These are phyloP conservation scores for Lamellibrachia luymesi DNA, from an alignment of 1,140 invertebrate genomes.

Conservation along the genomic window DNA sequence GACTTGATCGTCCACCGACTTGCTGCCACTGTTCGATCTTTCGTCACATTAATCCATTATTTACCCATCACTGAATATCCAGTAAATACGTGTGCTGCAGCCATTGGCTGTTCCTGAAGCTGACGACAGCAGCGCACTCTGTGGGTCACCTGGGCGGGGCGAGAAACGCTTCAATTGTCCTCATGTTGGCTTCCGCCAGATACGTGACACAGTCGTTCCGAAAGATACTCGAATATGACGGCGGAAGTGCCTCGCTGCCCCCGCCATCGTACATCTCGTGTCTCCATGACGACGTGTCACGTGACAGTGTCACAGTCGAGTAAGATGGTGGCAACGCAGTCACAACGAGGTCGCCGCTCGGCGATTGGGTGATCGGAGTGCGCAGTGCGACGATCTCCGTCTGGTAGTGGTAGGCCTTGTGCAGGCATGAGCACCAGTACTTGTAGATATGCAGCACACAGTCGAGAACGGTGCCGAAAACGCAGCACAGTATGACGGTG, in stretches of 20 bases:
- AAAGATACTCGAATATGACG: slow-evolving; percentile 20
- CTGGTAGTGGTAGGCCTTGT: slow-evolving; percentile 19
- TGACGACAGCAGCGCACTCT: not conserved
- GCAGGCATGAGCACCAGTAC: slow-evolving; percentile 24
- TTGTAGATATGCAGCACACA: slow-evolving; percentile 21
- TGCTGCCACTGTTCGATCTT: not conserved
- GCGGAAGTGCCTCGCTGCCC: not conserved
- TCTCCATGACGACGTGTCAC: slow-evolving; percentile 9
- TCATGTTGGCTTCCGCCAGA: not conserved
- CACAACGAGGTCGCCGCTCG: slow-evolving; percentile 1
- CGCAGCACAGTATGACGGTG: slow-evolving; percentile 17
- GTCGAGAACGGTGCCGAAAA: slow-evolving; percentile 18
- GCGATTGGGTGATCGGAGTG: not conserved
- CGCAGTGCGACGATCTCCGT: slow-evolving; percentile 13
- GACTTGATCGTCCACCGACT: not conserved
- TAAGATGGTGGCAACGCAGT: slow-evolving; percentile 3
- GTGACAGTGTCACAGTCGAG: slow-evolving; percentile 2
- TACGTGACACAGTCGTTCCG: slow-evolving; percentile 7
- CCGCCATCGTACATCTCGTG: not conserved
- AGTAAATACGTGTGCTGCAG: not conserved
- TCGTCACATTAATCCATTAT: not conserved
- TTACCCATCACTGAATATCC: too few species aligned
- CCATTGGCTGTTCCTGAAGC: not conserved
- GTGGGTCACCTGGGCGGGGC: not conserved
- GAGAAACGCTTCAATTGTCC: not conserved